phyloP scores from a whole-genome alignment of 1,140 invertebrate genomes.

The Pachyrhynchus sulphureomaculatus region DNA sequence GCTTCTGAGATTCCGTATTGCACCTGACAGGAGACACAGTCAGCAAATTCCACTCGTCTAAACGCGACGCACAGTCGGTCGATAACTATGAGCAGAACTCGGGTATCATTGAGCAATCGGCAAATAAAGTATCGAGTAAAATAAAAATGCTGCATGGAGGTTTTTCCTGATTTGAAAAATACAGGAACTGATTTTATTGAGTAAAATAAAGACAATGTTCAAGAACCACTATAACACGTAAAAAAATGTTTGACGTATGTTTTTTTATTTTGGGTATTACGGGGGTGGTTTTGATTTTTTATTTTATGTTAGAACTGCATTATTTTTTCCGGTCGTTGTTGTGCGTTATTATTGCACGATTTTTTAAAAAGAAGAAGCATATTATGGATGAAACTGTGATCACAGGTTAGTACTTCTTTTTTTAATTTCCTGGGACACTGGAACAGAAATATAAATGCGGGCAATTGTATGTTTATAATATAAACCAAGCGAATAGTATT shows the following conservation, averaged over 20 bases:
- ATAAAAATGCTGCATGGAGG: constrained; percentile 13
- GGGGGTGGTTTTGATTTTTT: constrained; percentile 56
- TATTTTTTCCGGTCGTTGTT: constrained; percentile 68
- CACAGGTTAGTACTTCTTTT: constrained; percentile 55
- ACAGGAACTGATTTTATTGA: background rate
- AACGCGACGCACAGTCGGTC: no score
- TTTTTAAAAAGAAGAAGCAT: constrained; percentile 62
- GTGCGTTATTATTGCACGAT: constrained; percentile 61
- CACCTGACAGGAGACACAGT: no score
- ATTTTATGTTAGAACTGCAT: constrained; percentile 64
- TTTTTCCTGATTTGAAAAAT: background rate
- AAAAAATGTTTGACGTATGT: constrained; percentile 46
- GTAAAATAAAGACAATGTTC: background rate
- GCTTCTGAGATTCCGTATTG: no score
- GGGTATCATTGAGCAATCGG: constrained; percentile 10
- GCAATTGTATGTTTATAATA: background rate
- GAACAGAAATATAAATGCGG: background rate
- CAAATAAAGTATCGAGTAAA: background rate
- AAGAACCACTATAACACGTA: background rate
- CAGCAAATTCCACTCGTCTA: no score
- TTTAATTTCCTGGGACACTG: background rate
- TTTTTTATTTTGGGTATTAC: constrained; percentile 23
- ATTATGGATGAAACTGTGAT: constrained; percentile 67
- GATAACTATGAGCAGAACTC: constrained; percentile 9
- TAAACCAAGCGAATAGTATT: no score